Conservation (phyloP, 1,140 invertebrate species). For the Drosophila ohnishii region DNA sequence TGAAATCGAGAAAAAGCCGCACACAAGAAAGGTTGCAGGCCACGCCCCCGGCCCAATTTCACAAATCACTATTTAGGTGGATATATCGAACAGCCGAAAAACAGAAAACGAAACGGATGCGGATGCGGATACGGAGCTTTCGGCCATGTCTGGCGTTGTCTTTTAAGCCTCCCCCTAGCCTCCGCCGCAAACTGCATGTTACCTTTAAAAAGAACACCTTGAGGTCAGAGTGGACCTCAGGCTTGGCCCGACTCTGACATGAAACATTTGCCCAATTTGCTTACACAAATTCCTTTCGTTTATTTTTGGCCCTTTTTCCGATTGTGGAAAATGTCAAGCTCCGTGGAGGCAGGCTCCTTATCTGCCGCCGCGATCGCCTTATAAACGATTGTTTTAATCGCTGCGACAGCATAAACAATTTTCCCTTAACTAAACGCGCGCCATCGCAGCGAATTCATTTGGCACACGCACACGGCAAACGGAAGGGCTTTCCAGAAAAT, state of each 20-base stretch:
- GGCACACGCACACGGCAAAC: conserved; percentile 45
- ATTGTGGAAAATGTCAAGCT: conserved; percentile 51
- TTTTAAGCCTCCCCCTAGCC: background rate
- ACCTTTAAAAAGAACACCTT: conserved; percentile 14
- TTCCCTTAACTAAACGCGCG: conserved; percentile 53
- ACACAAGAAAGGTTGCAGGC: conserved; percentile 46
- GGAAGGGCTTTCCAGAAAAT: conserved; percentile 34
- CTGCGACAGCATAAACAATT: conserved; percentile 62
- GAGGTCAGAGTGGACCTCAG: conserved; percentile 22
- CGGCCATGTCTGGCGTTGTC: conserved; percentile 13
- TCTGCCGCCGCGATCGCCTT: conserved; percentile 47
- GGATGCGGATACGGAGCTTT: conserved; percentile 16
- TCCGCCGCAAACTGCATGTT: conserved; percentile 3
- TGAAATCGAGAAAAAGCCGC: conserved; percentile 1
- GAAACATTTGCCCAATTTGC: conserved; percentile 31
- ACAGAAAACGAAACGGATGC: conserved; percentile 29
- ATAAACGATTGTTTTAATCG: conserved; percentile 67
- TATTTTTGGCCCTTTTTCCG: conserved; percentile 33
- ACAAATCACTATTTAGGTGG: conserved; percentile 49
- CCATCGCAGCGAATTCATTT: conserved; percentile 51
- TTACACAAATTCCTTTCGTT: conserved; percentile 39
- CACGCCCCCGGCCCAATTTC: conserved; percentile 58
- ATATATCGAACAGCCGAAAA: conserved; percentile 47
- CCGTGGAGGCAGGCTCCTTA: conserved; percentile 14
- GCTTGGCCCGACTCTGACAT: conserved; percentile 1